These are phyloP conservation scores for Papilio dardanus DNA, from an alignment of 1,140 invertebrate genomes.

Conservation along the genomic window DNA sequence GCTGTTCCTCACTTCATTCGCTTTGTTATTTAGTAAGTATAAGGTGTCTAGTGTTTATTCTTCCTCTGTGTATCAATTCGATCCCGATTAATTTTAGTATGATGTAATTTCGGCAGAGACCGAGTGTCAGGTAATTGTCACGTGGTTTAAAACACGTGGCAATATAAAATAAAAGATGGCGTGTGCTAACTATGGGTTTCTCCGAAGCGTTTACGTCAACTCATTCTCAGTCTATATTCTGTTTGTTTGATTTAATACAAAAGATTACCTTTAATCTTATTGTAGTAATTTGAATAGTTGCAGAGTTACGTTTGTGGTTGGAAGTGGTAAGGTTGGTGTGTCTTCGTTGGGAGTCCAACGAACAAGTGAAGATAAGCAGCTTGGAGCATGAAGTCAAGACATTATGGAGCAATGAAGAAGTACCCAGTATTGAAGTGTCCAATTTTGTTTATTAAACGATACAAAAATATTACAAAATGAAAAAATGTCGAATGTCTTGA, in stretches of 20 bases:
- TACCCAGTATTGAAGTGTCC: constrained; percentile 69
- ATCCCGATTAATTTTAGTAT: no score
- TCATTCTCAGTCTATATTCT: no score
- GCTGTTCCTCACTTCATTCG: constrained; percentile 63
- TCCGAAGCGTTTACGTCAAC: no score
- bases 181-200: no score
- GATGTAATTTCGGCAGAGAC: no score
- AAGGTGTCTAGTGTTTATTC: background rate
- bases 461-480: constrained; percentile 36
- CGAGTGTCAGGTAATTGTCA: no score
- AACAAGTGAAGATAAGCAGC: constrained; percentile 40
- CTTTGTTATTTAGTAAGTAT: constrained; percentile 67
- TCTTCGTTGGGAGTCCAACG: constrained; percentile 59
- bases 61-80: background rate
- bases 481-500: background rate
- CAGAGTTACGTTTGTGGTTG: constrained; percentile 70
- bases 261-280: no score
- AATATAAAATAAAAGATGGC: no score
- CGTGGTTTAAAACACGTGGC: no score
- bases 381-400: constrained; percentile 59
- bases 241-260: no score
- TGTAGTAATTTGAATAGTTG: constrained; percentile 55
- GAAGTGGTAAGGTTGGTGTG: constrained; percentile 62
- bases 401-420: constrained; percentile 67
- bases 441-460: constrained; percentile 61